Percentiles rank a stretch among this genome's conserved stretches.
Evolutionary conservation across 2,797 vertebrate genomes (phyloP).

Genomic region (Brachymystax lenok): DNA sequence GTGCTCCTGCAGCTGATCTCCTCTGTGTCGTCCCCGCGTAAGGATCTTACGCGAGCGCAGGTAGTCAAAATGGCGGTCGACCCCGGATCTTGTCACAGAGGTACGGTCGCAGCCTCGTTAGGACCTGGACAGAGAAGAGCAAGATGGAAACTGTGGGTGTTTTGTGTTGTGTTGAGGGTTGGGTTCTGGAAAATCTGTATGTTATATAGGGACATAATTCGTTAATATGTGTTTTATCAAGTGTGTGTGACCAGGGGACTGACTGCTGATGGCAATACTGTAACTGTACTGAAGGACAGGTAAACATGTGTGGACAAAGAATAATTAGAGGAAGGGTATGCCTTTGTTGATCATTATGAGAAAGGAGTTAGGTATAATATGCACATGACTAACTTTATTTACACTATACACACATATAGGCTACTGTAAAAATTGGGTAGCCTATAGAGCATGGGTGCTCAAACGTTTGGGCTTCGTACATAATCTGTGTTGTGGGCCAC

Average conservation of each 20-base stretch:
- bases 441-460: neutral
- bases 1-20: slow-evolving; percentile 90
- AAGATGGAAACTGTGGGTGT: too few species aligned
- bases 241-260: neutral
- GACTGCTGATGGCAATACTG: neutral
- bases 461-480: too few species aligned
- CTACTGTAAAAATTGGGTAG: neutral
- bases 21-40: slow-evolving; percentile 91
- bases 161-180: too few species aligned
- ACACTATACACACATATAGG: neutral
- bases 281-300: neutral
- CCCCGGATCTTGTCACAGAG: slow-evolving; percentile 93
- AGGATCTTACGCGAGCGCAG: slow-evolving; percentile 91
- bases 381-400: neutral
- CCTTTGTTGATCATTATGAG: neutral
- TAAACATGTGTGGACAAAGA: neutral
- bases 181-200: neutral
- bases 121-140: slow-evolving; percentile 74
- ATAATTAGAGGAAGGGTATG: neutral
- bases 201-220: neutral
- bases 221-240: neutral
- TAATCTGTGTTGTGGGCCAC: too few species aligned
- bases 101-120: slow-evolving; percentile 87
- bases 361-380: neutral
- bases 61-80: slow-evolving; percentile 93